Evolutionary conservation across 2,113 vertebrate species (phyloP).

Genomic region (Hypomesus transpacificus): DNA sequence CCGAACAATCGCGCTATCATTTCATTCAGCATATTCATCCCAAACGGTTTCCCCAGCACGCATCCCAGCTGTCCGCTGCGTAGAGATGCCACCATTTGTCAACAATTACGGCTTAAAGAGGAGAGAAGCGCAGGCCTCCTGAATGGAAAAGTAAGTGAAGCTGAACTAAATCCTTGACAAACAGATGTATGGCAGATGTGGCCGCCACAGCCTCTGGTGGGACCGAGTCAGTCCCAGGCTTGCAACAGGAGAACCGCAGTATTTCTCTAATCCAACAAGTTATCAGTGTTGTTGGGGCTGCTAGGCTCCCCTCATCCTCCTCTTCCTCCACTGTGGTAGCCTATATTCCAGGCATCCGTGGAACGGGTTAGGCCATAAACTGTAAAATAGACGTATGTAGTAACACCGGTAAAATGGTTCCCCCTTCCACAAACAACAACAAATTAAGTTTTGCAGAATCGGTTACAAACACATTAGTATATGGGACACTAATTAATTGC

Average conservation of each 20-base stretch:
- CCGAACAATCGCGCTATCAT: not conserved
- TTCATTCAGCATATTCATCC: conserved; percentile 29
- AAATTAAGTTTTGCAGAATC: no score
- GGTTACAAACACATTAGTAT: no score
- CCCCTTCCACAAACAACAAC: no score
- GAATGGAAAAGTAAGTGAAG: conserved; percentile 60
- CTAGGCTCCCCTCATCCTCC: not conserved
- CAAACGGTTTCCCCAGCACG: conserved; percentile 30
- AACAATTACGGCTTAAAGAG: conserved; percentile 42
- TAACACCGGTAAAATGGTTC: no score
- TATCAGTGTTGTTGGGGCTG: not conserved
- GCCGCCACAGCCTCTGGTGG: conserved; percentile 50
- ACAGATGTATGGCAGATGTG: conserved; percentile 70
- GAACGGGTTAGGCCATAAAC: no score
- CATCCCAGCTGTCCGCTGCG: conserved; percentile 45
- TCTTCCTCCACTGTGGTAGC: not conserved
- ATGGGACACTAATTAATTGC: no score
- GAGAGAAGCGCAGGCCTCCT: conserved; percentile 29
- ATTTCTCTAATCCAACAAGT: conserved; percentile 4
- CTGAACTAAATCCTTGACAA: conserved; percentile 62
- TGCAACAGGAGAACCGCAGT: conserved; percentile 6
- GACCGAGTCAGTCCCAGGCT: conserved; percentile 28
- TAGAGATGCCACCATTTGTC: conserved; percentile 51
- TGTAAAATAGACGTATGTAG: no score
- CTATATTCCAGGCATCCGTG: no score